phyloP scores from a whole-genome alignment of 2,113 vertebrate genomes.

The Nasalis larvatus region DNA sequence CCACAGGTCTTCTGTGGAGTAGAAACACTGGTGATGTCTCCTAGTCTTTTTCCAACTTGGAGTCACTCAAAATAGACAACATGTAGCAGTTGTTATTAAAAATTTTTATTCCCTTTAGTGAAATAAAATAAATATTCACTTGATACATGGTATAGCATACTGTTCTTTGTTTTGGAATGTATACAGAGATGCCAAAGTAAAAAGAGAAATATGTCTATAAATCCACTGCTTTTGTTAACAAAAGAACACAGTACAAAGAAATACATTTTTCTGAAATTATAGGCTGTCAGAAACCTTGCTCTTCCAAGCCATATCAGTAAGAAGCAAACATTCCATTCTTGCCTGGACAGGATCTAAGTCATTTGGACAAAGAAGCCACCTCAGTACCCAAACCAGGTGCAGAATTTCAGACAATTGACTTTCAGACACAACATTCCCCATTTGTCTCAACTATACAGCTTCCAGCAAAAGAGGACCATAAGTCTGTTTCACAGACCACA shows the following conservation, averaged over 20 bases:
- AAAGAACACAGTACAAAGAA: not conserved
- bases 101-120: not conserved
- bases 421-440: rapidly evolving
- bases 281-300: not conserved
- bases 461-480: not conserved
- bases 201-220: not conserved
- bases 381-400: not conserved
- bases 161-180: not conserved
- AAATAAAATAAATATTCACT: not conserved
- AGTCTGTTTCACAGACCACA: not conserved
- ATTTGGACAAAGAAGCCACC: not conserved
- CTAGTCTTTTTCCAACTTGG: not conserved
- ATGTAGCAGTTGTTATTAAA: not conserved
- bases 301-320: not conserved
- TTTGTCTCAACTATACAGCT: not conserved
- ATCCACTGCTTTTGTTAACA: not conserved
- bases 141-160: not conserved
- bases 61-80: not conserved
- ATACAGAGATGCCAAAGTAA: not conserved
- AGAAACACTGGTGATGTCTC: not conserved
- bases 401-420: not conserved
- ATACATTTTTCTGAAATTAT: not conserved
- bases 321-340: not conserved
- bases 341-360: not conserved
- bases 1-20: not conserved